Evolutionary conservation across 1,140 invertebrate species (phyloP).

Genomic region (Zaprionus gabonicus): DNA sequence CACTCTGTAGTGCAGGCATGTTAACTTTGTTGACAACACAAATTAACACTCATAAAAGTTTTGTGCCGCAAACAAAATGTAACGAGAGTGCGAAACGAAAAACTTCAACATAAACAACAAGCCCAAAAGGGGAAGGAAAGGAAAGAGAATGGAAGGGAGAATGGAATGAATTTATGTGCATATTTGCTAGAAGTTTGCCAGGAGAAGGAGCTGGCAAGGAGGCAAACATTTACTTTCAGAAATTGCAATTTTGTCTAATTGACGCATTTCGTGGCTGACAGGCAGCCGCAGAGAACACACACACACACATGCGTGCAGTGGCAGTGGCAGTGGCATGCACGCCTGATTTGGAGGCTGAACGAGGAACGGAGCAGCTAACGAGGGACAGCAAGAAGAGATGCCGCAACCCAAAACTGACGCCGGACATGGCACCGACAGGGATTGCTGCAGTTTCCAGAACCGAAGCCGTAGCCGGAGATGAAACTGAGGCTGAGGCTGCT

Average conservation of each 20-base stretch:
- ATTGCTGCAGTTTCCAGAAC: background rate
- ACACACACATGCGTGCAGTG: conserved; percentile 34
- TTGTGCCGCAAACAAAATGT: conserved; percentile 47
- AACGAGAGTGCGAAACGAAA: conserved; percentile 41
- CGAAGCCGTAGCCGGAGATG: conserved; percentile 1
- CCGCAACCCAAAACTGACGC: conserved; percentile 13
- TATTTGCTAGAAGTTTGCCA: conserved; percentile 40
- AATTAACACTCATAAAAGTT: conserved; percentile 81
- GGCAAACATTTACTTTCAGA: conserved; percentile 54
- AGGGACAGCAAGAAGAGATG: conserved; percentile 24
- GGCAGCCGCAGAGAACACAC: conserved; percentile 44
- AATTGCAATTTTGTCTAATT: conserved; percentile 80
- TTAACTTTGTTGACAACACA: conserved; percentile 80
- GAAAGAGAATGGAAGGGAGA: conserved; percentile 15
- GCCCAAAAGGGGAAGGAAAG: conserved; percentile 34
- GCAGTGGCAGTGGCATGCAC: conserved; percentile 11
- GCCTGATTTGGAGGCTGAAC: background rate
- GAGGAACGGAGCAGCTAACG: conserved; percentile 7
- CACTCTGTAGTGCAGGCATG: conserved; percentile 33
- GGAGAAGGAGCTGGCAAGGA: conserved; percentile 3
- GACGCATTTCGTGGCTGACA: conserved; percentile 80
- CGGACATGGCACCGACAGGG: conserved; percentile 14
- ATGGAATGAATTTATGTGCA: conserved; percentile 67
- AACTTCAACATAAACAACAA: conserved; percentile 59
- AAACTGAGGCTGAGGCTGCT: background rate